Conservation (phyloP, 2,797 vertebrate species). For the Malacoraja senta region DNA sequence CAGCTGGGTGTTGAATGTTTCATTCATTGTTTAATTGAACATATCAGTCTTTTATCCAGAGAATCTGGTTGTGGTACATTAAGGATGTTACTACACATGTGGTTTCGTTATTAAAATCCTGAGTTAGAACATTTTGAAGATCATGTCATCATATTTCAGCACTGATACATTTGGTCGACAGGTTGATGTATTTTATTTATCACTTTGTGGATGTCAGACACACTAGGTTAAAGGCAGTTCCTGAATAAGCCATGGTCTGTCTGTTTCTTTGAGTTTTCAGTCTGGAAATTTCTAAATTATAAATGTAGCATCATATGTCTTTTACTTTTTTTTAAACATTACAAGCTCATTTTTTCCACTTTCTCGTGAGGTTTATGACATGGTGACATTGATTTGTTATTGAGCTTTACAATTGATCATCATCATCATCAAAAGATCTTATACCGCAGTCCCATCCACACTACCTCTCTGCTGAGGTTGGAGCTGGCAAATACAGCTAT, state of each 20-base stretch:
- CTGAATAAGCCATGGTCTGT: neutral
- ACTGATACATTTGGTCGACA: neutral
- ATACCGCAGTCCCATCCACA: neutral
- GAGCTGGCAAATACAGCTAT: neutral
- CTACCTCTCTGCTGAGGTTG: neutral
- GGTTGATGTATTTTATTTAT: neutral
- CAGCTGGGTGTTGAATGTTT: neutral
- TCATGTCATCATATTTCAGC: neutral
- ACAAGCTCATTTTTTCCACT: neutral
- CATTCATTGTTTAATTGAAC: neutral
- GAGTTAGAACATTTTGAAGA: neutral
- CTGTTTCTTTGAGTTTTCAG: conserved; percentile 14
- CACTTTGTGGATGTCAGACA: neutral
- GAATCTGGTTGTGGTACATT: neutral
- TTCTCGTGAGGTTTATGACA: neutral
- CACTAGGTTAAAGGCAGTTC: neutral
- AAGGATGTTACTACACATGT: neutral
- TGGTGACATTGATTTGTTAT: neutral
- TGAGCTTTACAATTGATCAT: neutral
- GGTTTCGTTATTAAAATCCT: neutral
- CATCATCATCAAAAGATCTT: neutral
- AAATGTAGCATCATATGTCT: neutral
- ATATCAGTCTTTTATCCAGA: neutral
- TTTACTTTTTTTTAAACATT: neutral
- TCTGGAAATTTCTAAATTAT: neutral